Evolutionary conservation across 2,888 invertebrate species (phyloP).

Genomic region (Agrochola circellaris): DNA sequence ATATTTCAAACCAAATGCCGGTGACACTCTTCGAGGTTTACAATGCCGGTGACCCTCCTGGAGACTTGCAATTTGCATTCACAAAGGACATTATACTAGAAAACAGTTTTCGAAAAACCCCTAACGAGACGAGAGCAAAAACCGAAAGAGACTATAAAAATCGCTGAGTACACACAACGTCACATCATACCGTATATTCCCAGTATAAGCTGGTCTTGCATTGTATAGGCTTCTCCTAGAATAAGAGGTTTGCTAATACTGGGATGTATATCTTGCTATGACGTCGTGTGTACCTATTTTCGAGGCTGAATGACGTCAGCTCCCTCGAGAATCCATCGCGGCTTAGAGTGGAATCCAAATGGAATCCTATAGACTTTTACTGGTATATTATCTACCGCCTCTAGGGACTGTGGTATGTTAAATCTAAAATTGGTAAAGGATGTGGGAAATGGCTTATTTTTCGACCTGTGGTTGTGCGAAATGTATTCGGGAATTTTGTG

Average conservation of each 20-base stretch:
- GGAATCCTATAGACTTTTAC: conserved; percentile 63
- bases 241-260: background rate
- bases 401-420: conserved; percentile 57
- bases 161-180: background rate
- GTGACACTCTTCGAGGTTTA: too few relatives aligned
- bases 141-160: conserved; percentile 37
- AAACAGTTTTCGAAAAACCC: conserved; percentile 9
- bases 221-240: background rate
- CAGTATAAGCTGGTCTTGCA: background rate
- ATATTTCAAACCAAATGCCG: too few relatives aligned
- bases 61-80: too few relatives aligned
- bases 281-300: conserved; percentile 48
- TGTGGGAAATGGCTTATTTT: conserved; percentile 41
- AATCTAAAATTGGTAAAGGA: conserved; percentile 63
- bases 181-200: background rate
- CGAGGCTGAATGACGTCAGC: conserved; percentile 63
- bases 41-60: too few relatives aligned
- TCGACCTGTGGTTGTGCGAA: conserved; percentile 23
- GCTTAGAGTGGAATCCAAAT: conserved; percentile 64
- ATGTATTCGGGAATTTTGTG: conserved; percentile 24
- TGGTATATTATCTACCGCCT: conserved; percentile 60
- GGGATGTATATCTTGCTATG: background rate
- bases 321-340: conserved; percentile 60
- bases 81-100: background rate
- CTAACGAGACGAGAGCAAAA: conserved; percentile 26